These are phyloP conservation scores for Drosophila kanapiae DNA, from an alignment of 1,140 invertebrate genomes.

Conservation along the genomic window DNA sequence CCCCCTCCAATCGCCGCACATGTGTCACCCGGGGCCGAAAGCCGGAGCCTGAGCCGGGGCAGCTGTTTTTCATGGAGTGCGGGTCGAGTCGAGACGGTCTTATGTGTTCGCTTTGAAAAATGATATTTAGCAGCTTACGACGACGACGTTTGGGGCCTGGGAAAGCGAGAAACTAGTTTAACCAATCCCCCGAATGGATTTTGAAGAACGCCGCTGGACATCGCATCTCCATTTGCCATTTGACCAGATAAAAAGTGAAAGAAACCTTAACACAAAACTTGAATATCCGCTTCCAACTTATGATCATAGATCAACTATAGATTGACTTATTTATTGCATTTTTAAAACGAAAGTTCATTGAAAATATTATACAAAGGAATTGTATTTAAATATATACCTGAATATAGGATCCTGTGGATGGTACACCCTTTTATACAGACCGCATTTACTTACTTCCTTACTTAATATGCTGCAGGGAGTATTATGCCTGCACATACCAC, in stretches of 20 bases:
- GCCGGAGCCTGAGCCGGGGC: neutral
- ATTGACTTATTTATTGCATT: neutral
- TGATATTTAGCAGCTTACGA: constrained; percentile 53
- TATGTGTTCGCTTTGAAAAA: constrained; percentile 49
- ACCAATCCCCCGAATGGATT: constrained; percentile 1
- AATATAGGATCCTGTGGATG: no score
- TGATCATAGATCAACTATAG: neutral
- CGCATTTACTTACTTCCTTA: no score
- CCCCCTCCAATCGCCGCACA: constrained; percentile 12
- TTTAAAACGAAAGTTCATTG: no score
- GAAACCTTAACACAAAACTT: neutral
- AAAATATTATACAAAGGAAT: no score
- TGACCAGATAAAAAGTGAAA: constrained; percentile 11
- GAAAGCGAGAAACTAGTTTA: constrained; percentile 53
- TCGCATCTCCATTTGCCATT: constrained; percentile 38
- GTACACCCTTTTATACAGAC: no score
- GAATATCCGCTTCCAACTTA: neutral
- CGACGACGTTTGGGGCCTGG: constrained; percentile 14
- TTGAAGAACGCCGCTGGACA: constrained; percentile 51
- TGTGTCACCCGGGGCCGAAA: constrained; percentile 36
- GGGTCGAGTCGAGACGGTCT: neutral
- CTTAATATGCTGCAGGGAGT: no score
- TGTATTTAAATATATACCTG: no score
- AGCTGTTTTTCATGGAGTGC: constrained; percentile 16
- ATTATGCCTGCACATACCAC: no score